Evolutionary conservation across 2,113 vertebrate genomes (phyloP).

Genomic region (Aplodontia rufa): DNA sequence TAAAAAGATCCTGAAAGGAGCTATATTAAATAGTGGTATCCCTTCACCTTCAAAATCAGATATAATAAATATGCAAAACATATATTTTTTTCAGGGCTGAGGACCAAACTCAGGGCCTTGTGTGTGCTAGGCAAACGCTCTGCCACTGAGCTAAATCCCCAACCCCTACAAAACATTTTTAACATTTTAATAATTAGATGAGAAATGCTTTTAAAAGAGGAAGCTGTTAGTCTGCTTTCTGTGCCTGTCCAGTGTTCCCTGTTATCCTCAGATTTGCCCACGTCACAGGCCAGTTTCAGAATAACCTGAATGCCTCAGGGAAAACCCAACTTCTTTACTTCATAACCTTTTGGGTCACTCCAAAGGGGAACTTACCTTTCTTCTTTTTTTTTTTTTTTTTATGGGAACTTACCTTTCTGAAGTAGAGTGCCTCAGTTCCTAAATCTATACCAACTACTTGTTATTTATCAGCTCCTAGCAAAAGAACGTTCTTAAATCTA

Average conservation of each 20-base stretch:
- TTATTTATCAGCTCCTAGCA: neutral
- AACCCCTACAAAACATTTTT: no score
- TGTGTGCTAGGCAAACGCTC: no score
- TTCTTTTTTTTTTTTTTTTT: no score
- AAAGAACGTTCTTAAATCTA: neutral
- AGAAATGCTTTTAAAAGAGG: slow-evolving; percentile 19
- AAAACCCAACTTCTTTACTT: slow-evolving; percentile 53
- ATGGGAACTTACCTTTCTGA: slow-evolving; percentile 39
- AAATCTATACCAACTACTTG: neutral
- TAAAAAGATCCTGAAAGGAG: neutral
- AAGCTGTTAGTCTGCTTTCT: neutral
- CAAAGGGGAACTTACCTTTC: slow-evolving; percentile 35
- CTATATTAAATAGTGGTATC: neutral
- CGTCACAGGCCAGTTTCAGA: slow-evolving; percentile 41
- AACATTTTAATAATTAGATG: neutral
- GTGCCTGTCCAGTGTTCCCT: neutral
- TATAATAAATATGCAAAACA: neutral
- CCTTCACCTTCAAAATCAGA: neutral
- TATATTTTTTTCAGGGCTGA: no score
- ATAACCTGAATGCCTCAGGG: slow-evolving; percentile 43
- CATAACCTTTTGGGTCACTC: slow-evolving; percentile 23
- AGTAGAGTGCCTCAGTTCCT: slow-evolving; percentile 22
- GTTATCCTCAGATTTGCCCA: neutral
- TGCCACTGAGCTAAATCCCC: no score
- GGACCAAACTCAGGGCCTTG: no score